Evolutionary conservation across 2,888 invertebrate genomes (phyloP).

Genomic region (Argyresthia albistria): DNA sequence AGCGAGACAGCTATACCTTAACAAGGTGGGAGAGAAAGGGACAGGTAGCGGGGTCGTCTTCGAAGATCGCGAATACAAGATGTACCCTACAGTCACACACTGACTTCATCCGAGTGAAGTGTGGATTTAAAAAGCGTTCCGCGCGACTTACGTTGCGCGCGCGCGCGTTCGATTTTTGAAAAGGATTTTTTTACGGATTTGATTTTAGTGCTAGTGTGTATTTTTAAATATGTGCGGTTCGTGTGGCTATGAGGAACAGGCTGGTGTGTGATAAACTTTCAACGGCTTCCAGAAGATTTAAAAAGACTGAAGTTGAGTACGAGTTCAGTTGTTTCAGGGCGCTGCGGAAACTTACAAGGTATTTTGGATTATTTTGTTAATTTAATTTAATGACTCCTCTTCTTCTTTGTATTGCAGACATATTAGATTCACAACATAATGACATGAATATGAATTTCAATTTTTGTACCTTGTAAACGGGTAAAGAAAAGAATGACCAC

Average conservation of each 20-base stretch:
- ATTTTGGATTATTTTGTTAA: neutral
- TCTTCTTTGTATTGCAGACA: too few species aligned
- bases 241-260: neutral
- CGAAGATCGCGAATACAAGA: conserved; percentile 69
- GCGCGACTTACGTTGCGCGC: conserved; percentile 51
- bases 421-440: too few species aligned
- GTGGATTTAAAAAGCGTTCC: conserved; percentile 55
- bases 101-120: conserved; percentile 66
- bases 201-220: conserved; percentile 12
- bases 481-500: too few species aligned
- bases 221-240: conserved; percentile 12
- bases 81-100: conserved; percentile 65
- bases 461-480: too few species aligned
- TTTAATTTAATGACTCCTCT: neutral
- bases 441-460: too few species aligned
- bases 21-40: conserved; percentile 28
- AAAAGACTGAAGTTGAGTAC: neutral
- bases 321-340: neutral
- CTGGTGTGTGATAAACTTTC: neutral
- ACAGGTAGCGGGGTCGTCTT: conserved; percentile 58
- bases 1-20: conserved; percentile 37
- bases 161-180: conserved; percentile 41
- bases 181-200: conserved; percentile 17
- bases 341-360: neutral
- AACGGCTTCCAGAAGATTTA: neutral